Evolutionary conservation across 2,797 vertebrate genomes (phyloP).

Genomic region (Buphagus erythrorhynchus): DNA sequence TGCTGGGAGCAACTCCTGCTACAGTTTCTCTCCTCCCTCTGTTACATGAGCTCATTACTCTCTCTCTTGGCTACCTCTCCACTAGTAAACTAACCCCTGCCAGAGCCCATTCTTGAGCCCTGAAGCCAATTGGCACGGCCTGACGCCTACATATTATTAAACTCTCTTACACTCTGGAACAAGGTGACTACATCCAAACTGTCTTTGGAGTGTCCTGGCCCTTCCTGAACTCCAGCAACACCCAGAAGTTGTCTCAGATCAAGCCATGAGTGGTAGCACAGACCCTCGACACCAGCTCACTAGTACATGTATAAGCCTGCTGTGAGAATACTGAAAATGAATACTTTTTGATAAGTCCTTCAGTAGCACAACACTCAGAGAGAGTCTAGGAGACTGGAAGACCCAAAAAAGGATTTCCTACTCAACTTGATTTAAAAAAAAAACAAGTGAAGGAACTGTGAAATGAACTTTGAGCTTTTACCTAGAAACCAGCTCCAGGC

Average conservation of each 20-base stretch:
- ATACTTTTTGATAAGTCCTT: neutral
- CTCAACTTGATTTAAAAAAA: rapidly evolving
- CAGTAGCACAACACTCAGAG: neutral
- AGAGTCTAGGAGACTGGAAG: neutral
- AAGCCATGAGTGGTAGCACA: neutral
- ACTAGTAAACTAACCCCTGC: neutral
- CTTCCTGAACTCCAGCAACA: neutral
- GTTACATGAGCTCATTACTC: constrained; percentile 9
- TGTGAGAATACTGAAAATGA: neutral
- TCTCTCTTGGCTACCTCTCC: constrained; percentile 4
- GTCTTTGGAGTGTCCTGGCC: neutral
- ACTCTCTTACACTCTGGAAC: neutral
- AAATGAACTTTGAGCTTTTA: constrained; percentile 18
- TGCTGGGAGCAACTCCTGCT: neutral
- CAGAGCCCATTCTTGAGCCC: constrained; percentile 47
- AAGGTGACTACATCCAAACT: neutral
- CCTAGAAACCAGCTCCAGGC: neutral
- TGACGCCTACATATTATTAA: neutral
- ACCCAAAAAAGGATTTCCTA: neutral
- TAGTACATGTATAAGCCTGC: neutral
- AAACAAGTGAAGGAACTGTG: neutral
- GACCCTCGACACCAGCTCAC: neutral
- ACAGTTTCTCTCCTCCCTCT: neutral
- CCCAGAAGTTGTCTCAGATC: neutral
- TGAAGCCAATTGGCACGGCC: constrained; percentile 20